Evolutionary conservation across 1,140 invertebrate genomes (phyloP), one percentile per base, ranked within the genome.

Genomic region (Anoplolepis gracilipes): DNA sequence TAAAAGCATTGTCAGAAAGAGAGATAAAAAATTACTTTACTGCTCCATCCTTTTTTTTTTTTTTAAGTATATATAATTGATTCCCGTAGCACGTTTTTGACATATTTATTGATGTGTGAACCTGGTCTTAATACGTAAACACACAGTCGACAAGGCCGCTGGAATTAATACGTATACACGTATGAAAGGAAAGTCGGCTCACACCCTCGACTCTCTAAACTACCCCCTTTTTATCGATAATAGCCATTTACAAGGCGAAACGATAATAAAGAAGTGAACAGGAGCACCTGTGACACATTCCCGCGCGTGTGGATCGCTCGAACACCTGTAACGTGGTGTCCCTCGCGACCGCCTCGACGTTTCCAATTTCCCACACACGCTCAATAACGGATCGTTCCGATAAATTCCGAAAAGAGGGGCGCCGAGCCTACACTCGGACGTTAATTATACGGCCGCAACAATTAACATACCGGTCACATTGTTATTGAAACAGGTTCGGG

Each of bases 211-310:
- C 65, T 73, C 61, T 69, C 82, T 65, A 69, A 79, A 76, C 73
- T 30, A 64, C 39, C 62, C 84, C 46, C 49, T 39, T n/a, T 16
- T 28, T 36, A 57, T 28, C 73, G 59, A 91, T 92, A 92, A 90
- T 86, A 85, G 86, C 87, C 92, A 85, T 93, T 93, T 90, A 85
- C 90, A 86, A 87, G 77, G 89, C 90, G 88, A 92, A 91, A 90
- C 88, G 91, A 93, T 92, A 91, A 92, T 90, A 92, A 91, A 85
- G 85, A 85, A 79, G 78, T 39, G 36, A 73, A 33, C 75, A 4
- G 69, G 39, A 88, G 89, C 93, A 94, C 93, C 94, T 94, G 94
- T 93, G 92, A 92, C 90, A 91, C 93, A 94, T 94, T 94, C 94
- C 93, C 94, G 94, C 93, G 46, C 46, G 46, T 49, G 93, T 92